Conservation (phyloP, 1,140 invertebrate species). For the Leptopilina clavipes region DNA sequence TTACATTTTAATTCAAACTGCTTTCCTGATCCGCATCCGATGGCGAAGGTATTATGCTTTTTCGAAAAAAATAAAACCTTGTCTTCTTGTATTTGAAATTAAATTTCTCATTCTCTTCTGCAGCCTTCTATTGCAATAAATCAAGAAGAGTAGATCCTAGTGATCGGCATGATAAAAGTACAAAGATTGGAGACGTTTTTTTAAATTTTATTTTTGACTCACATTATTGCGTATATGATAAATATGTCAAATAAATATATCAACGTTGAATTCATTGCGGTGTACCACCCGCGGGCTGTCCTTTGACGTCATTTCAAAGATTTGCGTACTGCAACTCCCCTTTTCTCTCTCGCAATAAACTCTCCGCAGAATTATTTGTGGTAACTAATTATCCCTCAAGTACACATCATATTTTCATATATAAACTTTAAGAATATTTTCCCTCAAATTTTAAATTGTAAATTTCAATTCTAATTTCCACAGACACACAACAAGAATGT, state of each 20-base stretch:
- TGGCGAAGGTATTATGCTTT: background rate
- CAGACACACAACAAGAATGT: too few relatives aligned
- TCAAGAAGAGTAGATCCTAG: too few relatives aligned
- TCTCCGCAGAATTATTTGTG: background rate
- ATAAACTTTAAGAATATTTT: too few relatives aligned
- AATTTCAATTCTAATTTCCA: too few relatives aligned
- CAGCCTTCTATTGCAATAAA: too few relatives aligned
- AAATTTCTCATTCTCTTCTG: background rate
- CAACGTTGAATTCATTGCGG: background rate
- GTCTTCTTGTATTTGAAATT: background rate
- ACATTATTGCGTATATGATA: background rate
- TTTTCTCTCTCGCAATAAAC: too few relatives aligned
- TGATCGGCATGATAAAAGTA: too few relatives aligned
- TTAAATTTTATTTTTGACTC: too few relatives aligned
- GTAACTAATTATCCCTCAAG: background rate
- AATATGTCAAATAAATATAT: background rate
- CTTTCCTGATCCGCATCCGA: slow-evolving; percentile 7
- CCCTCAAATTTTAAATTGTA: too few relatives aligned
- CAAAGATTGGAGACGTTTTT: too few relatives aligned
- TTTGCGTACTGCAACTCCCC: slow-evolving; percentile 37
- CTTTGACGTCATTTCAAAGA: slow-evolving; percentile 47
- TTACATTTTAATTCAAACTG: slow-evolving; percentile 38
- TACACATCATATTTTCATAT: background rate
- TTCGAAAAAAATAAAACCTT: slow-evolving; percentile 26
- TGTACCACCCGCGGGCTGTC: background rate